Percentiles rank a stretch among this genome's conserved stretches.
Conservation (phyloP, 2,888 invertebrate species). For the Vesta saturnalis region DNA sequence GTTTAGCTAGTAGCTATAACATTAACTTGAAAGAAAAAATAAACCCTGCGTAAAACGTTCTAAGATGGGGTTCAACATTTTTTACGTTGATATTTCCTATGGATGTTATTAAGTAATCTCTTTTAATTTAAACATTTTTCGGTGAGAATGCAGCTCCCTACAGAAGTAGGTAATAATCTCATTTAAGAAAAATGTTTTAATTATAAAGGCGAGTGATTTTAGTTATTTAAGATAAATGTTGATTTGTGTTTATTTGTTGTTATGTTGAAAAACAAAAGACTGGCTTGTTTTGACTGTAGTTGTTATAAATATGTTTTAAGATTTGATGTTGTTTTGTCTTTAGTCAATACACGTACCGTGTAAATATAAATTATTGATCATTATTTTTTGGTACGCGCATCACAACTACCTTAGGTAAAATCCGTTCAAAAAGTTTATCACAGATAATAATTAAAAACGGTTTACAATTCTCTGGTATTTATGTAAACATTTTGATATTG, state of each 20-base stretch:
- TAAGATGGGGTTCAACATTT: neutral
- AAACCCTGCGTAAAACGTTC: neutral
- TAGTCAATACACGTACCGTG: neutral
- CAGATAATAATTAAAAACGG: too few relatives aligned
- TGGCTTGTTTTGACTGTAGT: constrained; percentile 32
- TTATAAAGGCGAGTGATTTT: constrained; percentile 19
- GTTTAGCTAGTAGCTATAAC: constrained; percentile 24
- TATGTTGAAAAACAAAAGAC: constrained; percentile 28
- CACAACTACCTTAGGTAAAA: too few relatives aligned
- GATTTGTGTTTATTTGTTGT: constrained; percentile 30
- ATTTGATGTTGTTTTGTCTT: constrained; percentile 34
- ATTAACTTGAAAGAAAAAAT: neutral
- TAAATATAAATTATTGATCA: too few relatives aligned
- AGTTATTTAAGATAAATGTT: constrained; percentile 26
- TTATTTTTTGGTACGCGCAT: too few relatives aligned
- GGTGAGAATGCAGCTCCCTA: too few relatives aligned
- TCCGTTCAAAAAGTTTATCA: too few relatives aligned
- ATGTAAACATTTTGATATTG: constrained; percentile 22
- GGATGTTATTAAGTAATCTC: neutral
- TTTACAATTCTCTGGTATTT: too few relatives aligned
- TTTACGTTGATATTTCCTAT: neutral
- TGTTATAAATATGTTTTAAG: constrained; percentile 29
- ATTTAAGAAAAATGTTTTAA: too few relatives aligned
- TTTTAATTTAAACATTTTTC: too few relatives aligned
- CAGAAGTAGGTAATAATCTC: neutral